Evolutionary conservation across 2,113 vertebrate species (phyloP), one percentile per base, ranked within the genome.

Genomic region (Tamias sibiricus): DNA sequence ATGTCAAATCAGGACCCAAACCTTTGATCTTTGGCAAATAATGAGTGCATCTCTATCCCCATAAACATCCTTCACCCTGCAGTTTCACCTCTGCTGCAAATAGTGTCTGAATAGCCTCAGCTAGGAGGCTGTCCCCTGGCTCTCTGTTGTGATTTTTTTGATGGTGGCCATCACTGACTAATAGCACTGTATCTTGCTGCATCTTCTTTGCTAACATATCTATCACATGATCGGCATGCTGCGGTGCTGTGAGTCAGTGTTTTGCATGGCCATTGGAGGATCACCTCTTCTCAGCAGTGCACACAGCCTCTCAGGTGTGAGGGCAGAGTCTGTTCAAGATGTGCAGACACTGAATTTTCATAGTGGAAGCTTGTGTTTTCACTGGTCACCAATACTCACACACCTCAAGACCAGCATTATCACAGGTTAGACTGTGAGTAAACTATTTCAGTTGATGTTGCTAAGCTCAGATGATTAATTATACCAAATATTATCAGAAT

Each of bases 391-490:
- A 52, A 81, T 76, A 79, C 75, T 7, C 16, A 87, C 35, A 42
- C 72, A 13, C 89, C 95, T 97, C 91, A 90, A 87, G 92, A 83
- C 66, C 35, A 75, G 69, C 89, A 83, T 32, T 68, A 35, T 42
- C 79, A 54, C 17, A 40, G 76, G 72, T 68, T 91, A 35, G 32
- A 77, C 94, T 66, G 40, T 37, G 44, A 97, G 79, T 91, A 8
- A 87, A 92, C 28, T 83, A 30, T 97, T 66, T 93, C 74, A 79
- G 82, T 94, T 80, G 47, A 62, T 86, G 90, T 91, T 94, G 90
- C 44, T 94, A 62, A 96, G 76, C 93, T 95, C 93, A 95, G 82
- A n/a, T 95, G 95, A 92, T 91, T 94, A 95, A 97, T 97, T 97
- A 94, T 52, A 68, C 74, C 71, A 74, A 86, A 17, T 97, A 30